Evolutionary conservation across 64 coral and sea anemone genomes (phyloP), one percentile per base, ranked within the genome.

Genomic region (Montipora efflorescens): DNA sequence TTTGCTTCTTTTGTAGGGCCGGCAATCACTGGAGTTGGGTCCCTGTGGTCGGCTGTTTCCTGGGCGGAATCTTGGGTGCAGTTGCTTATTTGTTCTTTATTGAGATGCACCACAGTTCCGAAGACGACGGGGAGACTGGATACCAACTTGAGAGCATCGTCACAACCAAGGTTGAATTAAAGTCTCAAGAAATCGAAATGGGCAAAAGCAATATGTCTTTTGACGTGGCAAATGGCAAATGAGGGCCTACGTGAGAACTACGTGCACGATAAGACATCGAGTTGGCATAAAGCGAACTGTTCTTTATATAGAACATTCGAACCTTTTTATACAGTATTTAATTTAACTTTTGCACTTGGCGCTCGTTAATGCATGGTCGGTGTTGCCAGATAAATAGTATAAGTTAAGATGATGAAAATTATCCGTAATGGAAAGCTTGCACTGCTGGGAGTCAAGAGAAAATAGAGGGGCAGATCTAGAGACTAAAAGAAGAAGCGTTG

Each of bases 21-120:
- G 48, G 59, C 47, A 80, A 92, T 50, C 83, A 95, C 47, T 95
- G 94, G 94, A 80, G 90, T 3, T 95, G 94, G 94, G 84, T 95
- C 3, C 94, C 94, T 53, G 83, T 95, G 36, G 74, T 89, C 0
- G 94, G 83, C 15, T 66, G 94, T 55, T 36, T 95, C 16, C 4
- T 89, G 22, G 94, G 94, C 14, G 94, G 94, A 77, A 84, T 89
- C 1, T 1, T 92, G 20, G 94, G 94, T 2, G 90, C 90, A 7
- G 48, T 95, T 4, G 5, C 89, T 6, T 95, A 95, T 64, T 8
- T 95, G n/a, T 44, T 51, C 8, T 72, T 89, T 8, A 92, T 95
- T 28, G 94, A 89, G 46, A 45, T 94, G 9, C 95, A 96, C 50
- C 95, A 96, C 52, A 67, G 67, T 11, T 57, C 67, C 4, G 75